Conservation (phyloP, 2,888 invertebrate species). For the Eutolmus rufibarbis region DNA sequence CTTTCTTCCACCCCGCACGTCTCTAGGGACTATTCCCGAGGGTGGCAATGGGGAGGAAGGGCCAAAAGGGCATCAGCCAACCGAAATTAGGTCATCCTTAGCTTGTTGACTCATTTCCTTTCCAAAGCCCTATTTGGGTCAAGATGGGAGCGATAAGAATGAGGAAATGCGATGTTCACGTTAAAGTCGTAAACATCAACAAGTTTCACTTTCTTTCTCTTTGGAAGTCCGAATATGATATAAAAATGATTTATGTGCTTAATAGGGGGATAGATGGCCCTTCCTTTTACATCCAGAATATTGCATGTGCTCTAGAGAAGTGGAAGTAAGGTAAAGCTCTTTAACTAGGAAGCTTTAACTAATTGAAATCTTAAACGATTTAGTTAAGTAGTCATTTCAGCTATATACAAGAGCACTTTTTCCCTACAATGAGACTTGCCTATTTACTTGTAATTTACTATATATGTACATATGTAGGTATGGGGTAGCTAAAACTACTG, state of each 20-base stretch:
- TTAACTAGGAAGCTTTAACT: background rate
- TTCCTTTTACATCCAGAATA: background rate
- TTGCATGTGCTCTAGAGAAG: background rate
- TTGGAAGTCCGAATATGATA: background rate
- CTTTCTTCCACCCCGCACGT: background rate
- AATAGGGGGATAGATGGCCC: background rate
- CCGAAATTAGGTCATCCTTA: background rate
- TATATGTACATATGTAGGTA: too few relatives aligned
- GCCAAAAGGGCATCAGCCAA: background rate
- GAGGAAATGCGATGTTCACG: background rate
- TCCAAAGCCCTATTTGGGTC: background rate
- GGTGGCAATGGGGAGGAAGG: background rate
- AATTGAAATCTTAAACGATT: background rate
- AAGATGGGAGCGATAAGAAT: background rate
- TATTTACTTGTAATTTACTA: background rate
- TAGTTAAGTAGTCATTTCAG: background rate
- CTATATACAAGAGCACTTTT: background rate
- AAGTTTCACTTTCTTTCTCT: background rate
- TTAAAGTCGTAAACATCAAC: background rate
- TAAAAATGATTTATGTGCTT: background rate
- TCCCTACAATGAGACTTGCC: background rate
- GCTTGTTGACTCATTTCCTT: background rate
- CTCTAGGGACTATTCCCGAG: background rate
- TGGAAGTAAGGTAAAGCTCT: background rate
- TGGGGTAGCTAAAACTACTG: background rate